These are phyloP conservation scores for Eulimnadia texana DNA, from an alignment of 1,140 invertebrate species.

Conservation along the genomic window DNA sequence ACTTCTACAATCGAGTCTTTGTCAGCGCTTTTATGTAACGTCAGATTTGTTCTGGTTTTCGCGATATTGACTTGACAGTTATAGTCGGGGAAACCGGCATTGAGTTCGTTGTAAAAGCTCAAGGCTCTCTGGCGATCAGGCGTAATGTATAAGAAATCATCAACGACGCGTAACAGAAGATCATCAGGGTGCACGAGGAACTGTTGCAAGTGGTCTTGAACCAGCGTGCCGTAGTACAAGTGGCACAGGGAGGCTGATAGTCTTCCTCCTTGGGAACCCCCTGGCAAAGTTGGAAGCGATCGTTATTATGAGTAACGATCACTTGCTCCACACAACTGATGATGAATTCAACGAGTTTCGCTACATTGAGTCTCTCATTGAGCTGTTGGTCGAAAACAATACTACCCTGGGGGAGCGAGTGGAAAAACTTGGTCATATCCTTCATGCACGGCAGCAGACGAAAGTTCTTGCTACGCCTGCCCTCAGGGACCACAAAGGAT, in stretches of 20 bases:
- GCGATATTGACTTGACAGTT: neutral
- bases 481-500: neutral
- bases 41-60: neutral
- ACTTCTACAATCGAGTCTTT: neutral
- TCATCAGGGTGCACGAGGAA: neutral
- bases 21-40: neutral
- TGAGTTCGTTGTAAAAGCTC: neutral
- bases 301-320: neutral
- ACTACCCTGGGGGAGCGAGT: neutral
- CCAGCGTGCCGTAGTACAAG: conserved; percentile 3
- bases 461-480: neutral
- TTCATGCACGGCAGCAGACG: neutral
- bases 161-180: conserved; percentile 3
- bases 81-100: neutral
- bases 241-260: conserved; percentile 5
- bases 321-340: neutral
- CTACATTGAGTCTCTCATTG: neutral
- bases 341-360: neutral
- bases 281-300: neutral
- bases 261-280: conserved; percentile 4
- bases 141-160: conserved; percentile 5
- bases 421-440: neutral
- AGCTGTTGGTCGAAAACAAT: neutral
- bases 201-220: neutral
- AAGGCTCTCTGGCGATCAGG: neutral